Base-by-base conservation (phyloP, 2,797 vertebrate genomes). In the Leptoclinus maculatus region DNA sequence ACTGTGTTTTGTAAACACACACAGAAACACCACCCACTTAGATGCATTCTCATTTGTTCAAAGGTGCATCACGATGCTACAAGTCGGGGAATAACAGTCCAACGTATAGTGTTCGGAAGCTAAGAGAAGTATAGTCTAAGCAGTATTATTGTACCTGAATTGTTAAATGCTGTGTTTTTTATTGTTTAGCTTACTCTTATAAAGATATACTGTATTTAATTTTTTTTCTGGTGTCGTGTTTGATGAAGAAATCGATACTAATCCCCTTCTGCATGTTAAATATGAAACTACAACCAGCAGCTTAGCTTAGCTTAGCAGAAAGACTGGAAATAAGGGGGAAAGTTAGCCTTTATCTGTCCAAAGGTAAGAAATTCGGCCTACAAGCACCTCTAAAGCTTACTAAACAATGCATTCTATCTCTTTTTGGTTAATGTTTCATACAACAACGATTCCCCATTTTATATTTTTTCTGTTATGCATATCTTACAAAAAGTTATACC, bases 11-110 rank as follows among this genome's bases (percentile, higher is more conserved):
- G n/a, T 71, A 49, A 75, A 71, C 29, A 66, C 56, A 34, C 32
- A 54, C 59, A 78, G 36, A 16, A 74, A 73, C 29, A 58, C 58
- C 72, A 51, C 77, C 57, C 72, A 79, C 56, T 32, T 39, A 34
- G 13, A 59, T 13, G 9, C 14, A 3, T 19, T 62, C 62, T 16
- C 17, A 13, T 69, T 34, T 25, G 2, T 23, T 7, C 0, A 47
- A 29, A 62, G 32, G 57, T 27, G 23, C 41, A 79, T 77, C 27
- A 38, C 34, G 8, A 13, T 21, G 38, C 39, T 74, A 21, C 64
- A 38, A 66, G 14, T 7, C 43, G 38, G n/a, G 53, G 19, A 23
- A 29, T 58, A 41, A 63, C 38, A 23, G 12, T 23, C 4, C 5
- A 3, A 17, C 2, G 7, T 5, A n/a, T 60, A 72, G 59, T 25